Evolutionary conservation across 2,888 invertebrate species (phyloP), one percentile per base, ranked within the genome.

Genomic region (Coenonympha glycerion): DNA sequence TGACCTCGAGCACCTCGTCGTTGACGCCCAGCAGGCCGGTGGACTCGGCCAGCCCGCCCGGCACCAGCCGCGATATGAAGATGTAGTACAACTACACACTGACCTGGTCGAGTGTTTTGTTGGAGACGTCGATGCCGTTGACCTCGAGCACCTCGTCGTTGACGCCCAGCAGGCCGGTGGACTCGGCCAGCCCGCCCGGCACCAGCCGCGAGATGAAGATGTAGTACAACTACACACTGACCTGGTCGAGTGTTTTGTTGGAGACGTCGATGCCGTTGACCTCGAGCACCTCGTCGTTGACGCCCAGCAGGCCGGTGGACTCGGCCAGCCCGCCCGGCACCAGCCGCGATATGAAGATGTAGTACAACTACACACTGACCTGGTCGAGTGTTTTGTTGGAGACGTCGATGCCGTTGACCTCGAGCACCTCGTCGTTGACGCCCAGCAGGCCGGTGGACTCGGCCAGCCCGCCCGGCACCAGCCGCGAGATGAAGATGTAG

Each of bases 91-190:
- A n/a, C n/a, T n/a, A n/a, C n/a, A n/a, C n/a, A n/a, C n/a, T n/a
- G n/a, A 96, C 96, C 91, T 98, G 97, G 83, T 99, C 99, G 19
- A 99, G 85, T 1, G 97, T 97, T 87, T 99, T 99, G 21, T 97
- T 97, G 47, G 93, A 93, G n/a, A 99, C 99, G 80, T 99, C 98
- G 68, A 99, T 99, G 24, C 99, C 99, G 80, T 99, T 99, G 34
- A 99, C 99, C 84, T 99, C 99, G 8, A 99, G 89, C n/a, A 99
- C 98, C 79, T 99, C 99, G 74, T 99, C 99, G 76, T 99, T 98
- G 49, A 99, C 98, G 0, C 98, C 98, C 47, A 99, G 86, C 37
- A 99, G 89, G 1, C 99, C 99, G 0, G 99, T 99, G 64, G 97
- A 97, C 84, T 95, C 95, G 0, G 99, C 99, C 62, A 99, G 88